phyloP scores from a whole-genome alignment of 2,113 vertebrate species.

The Mustelus asterias region DNA sequence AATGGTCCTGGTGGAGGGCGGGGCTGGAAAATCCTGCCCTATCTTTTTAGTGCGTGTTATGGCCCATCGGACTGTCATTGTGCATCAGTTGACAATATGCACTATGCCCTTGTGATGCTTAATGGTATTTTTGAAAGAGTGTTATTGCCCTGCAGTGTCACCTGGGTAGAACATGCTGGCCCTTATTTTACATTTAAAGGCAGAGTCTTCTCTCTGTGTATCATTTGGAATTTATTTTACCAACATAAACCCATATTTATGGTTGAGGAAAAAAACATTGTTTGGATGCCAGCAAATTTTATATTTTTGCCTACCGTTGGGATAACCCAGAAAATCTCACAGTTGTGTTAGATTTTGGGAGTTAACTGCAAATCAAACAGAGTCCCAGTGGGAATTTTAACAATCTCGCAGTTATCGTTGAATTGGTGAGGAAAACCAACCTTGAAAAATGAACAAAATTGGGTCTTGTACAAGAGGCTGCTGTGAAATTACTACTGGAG shows the following conservation, averaged over 20 bases:
- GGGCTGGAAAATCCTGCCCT: no score
- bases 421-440: background rate
- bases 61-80: background rate
- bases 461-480: background rate
- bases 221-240: background rate
- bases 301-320: background rate
- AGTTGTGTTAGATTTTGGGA: background rate
- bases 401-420: background rate
- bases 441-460: background rate
- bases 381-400: background rate
- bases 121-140: background rate
- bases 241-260: background rate
- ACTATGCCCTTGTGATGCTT: background rate
- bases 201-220: background rate
- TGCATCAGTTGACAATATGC: background rate
- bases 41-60: background rate
- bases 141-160: background rate
- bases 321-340: background rate
- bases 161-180: background rate
- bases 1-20: no score
- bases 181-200: background rate
- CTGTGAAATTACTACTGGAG: slow-evolving; percentile 8
- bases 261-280: background rate
- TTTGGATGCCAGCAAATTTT: background rate
- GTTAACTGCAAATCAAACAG: background rate